Base-by-base conservation (phyloP, 1,140 invertebrate species). In the Drosophila asahinai region DNA sequence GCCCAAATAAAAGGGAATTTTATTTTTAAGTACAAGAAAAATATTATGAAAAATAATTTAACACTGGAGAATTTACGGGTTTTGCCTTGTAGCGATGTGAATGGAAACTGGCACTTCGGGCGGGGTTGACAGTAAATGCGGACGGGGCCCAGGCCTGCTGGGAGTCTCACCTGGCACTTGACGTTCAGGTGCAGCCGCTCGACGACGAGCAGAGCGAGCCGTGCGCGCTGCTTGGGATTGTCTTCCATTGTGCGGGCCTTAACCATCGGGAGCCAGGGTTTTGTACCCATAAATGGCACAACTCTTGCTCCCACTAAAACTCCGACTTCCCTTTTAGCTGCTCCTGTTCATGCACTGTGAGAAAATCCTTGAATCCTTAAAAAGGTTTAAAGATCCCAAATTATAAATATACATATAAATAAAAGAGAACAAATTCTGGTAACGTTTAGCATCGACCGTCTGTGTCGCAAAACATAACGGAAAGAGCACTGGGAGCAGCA, bases 171-270 rank as follows among this genome's bases (percentile, higher is more conserved):
- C 84, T 89, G 84, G 47, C 57, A 64, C 51, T 89, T 76, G 43
- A 87, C 66, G 47, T 75, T 87, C 9, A 90, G 86, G 67, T 73
- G 67, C 22, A 89, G 72, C 48, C 83, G 81, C 78, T 89, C 86
- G 38, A 90, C 86, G 36, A 89, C 71, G 52, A 76, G 68, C 45
- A 80, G 47, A 65, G 77, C 62, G 42, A 90, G 63, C 57, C 86
- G 81, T 89, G 86, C 60, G 78, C 80, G 51, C 61, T 70, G 74
- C 57, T 77, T 90, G 81, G 78, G 75, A 62, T 67, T 81, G 78
- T 52, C 71, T 71, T 73, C 81, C 86, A 89, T 89, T 86, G 78
- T 89, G 86, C 79, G 78, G 67, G 62, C 70, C 48, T 54, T 66
- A 62, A 73, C 40, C 81, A 63, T 36, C 25, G 52, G 59, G 54